Percentiles rank a stretch among this genome's conserved stretches.
phyloP scores from a whole-genome alignment of 2,113 vertebrate species.

The Miniopterus natalensis region DNA sequence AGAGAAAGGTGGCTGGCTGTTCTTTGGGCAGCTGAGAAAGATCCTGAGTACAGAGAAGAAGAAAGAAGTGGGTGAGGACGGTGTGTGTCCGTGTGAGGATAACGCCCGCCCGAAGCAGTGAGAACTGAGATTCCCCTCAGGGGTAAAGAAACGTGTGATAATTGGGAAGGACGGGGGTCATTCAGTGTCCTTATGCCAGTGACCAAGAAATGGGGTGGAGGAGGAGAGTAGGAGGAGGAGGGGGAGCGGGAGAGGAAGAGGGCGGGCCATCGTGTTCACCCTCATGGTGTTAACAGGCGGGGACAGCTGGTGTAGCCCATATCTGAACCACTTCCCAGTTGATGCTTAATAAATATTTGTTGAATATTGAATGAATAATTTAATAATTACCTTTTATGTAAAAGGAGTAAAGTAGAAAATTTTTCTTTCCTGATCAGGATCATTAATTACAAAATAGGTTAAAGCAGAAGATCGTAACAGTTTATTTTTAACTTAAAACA shows the following conservation, averaged over 20 bases:
- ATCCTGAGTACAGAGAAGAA: background rate
- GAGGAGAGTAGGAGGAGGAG: background rate
- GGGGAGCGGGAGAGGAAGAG: no score
- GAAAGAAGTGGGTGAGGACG: background rate
- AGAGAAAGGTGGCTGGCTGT: background rate
- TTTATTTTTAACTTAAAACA: slow-evolving; percentile 68
- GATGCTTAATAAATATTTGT: background rate
- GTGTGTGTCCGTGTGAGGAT: background rate
- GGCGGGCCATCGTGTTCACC: background rate
- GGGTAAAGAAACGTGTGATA: background rate
- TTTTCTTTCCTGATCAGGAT: slow-evolving; percentile 26
- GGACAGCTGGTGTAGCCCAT: background rate
- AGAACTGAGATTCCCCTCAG: background rate
- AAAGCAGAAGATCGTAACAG: background rate
- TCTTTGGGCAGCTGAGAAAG: background rate
- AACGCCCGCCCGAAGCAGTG: background rate
- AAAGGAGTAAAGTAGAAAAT: background rate
- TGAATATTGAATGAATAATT: background rate
- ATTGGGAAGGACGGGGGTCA: background rate
- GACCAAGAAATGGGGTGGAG: background rate
- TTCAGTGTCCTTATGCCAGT: background rate
- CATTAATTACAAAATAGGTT: slow-evolving; percentile 2
- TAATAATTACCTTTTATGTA: background rate
- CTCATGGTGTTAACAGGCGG: background rate
- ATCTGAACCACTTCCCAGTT: background rate